Evolutionary conservation across 2,888 invertebrate species (phyloP), one percentile per base, ranked within the genome.

Genomic region (Mellilla xanthometata): DNA sequence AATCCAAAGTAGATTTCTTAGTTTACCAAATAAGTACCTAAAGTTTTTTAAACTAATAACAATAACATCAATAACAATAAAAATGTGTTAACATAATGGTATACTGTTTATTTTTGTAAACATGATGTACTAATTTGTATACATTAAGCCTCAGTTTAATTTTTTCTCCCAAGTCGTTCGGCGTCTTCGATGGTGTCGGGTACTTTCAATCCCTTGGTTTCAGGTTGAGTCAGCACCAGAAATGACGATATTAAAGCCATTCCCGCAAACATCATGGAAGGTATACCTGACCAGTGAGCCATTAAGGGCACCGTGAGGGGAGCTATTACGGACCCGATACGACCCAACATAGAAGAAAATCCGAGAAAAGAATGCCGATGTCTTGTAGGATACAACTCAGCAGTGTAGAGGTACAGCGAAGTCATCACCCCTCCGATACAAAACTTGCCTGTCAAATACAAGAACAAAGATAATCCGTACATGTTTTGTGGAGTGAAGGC

Each of bases 371-470:
- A 92, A 63, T 94, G 94, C 1, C 94, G 89, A 13, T 93, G 84
- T 54, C 91, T 91, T 2, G 94, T 94, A 0, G 94, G 94, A 67
- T 94, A 94, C 58, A 94, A 76, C 72, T 94, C 94, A n/a, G 94
- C 91, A 1, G 94, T 93, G 63, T 91, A 93, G 39, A 93, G 85
- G 68, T 94, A 94, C 33, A 93, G 66, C 2, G 92, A 91, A 5
- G 93, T 91, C 69, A 93, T 93, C 5, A 93, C 91, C 48, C 91
- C 81, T 0, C 93, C 93, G 11, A 93, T 93, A 53, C 91, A 91
- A 62, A 91, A 90, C 69, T 94, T 94, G 0, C 94, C 93, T 24
- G 90, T 78, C 48, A 94, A 76, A 66, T 91, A 94, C 42, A 91
- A 62, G 56, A 69, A 58, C 49, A 86, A 65, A 2, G 79, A 81